phyloP scores from a whole-genome alignment of 2,888 invertebrate genomes.

The Kuschelorhynchus macadamiae region DNA sequence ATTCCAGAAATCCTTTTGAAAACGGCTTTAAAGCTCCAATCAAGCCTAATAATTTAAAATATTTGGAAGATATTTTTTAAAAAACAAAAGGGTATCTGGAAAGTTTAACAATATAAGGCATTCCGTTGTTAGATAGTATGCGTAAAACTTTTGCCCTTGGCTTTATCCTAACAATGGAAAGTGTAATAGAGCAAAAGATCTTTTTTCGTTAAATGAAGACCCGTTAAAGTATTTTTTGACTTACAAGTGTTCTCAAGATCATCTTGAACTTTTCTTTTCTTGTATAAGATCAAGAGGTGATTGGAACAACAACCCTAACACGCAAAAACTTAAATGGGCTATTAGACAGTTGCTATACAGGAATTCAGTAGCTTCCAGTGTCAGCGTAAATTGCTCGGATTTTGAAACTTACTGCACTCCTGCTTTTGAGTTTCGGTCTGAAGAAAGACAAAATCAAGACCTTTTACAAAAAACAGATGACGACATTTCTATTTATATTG shows the following conservation, averaged over 20 bases:
- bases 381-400: slow-evolving; percentile 49
- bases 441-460: background rate
- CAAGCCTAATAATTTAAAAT: slow-evolving; percentile 4
- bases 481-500: background rate
- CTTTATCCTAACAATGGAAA: slow-evolving; percentile 16
- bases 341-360: slow-evolving; percentile 52
- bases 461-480: no score
- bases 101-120: slow-evolving; percentile 10
- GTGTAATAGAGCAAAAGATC: slow-evolving; percentile 8
- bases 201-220: background rate
- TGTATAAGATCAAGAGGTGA: slow-evolving; percentile 10
- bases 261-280: slow-evolving; percentile 1
- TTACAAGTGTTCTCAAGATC: slow-evolving; percentile 5
- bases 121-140: background rate
- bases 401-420: slow-evolving; percentile 39
- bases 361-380: slow-evolving; percentile 51
- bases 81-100: slow-evolving; percentile 7
- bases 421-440: slow-evolving; percentile 44
- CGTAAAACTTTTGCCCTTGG: slow-evolving; percentile 20
- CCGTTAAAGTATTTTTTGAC: slow-evolving; percentile 19
- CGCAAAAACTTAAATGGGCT: slow-evolving; percentile 51
- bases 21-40: slow-evolving; percentile 33
- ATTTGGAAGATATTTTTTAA: slow-evolving; percentile 13
- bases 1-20: slow-evolving; percentile 47
- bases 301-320: slow-evolving; percentile 51